Conservation (phyloP, 2,888 invertebrate species). For the Dicranocentrus wangi region DNA sequence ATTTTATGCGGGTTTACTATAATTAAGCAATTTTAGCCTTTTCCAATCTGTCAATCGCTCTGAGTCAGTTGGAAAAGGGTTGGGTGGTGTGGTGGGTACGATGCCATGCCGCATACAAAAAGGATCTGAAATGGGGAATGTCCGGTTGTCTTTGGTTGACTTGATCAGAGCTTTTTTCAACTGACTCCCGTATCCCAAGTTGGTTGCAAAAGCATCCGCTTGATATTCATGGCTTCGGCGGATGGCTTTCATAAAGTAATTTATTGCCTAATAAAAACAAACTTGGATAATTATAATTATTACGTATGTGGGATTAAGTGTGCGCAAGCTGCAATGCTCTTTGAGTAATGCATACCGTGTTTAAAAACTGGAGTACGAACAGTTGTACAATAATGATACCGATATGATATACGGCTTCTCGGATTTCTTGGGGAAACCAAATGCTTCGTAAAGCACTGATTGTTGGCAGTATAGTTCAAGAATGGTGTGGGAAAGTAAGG, state of each 20-base stretch:
- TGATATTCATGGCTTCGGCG: conserved; percentile 95
- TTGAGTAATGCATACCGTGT: conserved; percentile 79
- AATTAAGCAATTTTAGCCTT: conserved; percentile 7
- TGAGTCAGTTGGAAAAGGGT: conserved; percentile 93
- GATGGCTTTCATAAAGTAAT: conserved; percentile 87
- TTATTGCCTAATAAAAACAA: conserved; percentile 79
- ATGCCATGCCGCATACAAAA: conserved; percentile 94
- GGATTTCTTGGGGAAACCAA: conserved; percentile 84
- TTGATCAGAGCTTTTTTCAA: conserved; percentile 91
- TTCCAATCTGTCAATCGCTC: conserved; percentile 76
- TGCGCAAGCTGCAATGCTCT: too few relatives aligned
- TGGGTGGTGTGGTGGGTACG: conserved; percentile 98
- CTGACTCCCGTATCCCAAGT: conserved; percentile 84
- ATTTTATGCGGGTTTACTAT: background rate
- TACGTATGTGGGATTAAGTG: too few relatives aligned
- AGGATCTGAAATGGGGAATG: conserved; percentile 95
- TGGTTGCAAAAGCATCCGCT: conserved; percentile 93
- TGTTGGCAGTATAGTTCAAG: conserved; percentile 80
- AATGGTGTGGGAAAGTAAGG: conserved; percentile 79
- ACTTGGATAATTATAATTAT: too few relatives aligned
- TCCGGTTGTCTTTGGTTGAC: conserved; percentile 94
- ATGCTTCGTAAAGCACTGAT: conserved; percentile 85
- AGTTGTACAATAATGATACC: conserved; percentile 92
- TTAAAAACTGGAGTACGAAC: conserved; percentile 94
- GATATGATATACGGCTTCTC: conserved; percentile 90